These are phyloP conservation scores for Pteruthius melanotis DNA, from an alignment of 2,113 vertebrate species.

Conservation along the genomic window DNA sequence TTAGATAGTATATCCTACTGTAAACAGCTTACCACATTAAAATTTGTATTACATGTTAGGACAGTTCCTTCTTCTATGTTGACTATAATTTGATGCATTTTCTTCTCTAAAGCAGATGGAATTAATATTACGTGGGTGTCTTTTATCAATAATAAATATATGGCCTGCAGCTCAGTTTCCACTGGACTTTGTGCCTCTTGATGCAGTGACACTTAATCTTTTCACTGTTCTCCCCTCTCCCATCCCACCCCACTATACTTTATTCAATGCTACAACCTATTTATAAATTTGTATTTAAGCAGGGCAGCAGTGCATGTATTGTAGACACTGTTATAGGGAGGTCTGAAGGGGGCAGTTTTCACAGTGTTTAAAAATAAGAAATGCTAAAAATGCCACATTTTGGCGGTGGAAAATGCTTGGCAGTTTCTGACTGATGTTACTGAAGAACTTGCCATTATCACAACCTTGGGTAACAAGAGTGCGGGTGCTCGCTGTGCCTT, in stretches of 20 bases:
- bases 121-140: neutral
- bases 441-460: neutral
- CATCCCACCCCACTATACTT: neutral
- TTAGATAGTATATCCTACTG: neutral
- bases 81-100: neutral
- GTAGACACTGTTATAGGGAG: neutral
- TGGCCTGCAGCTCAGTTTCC: neutral
- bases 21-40: neutral
- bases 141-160: neutral
- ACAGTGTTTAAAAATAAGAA: neutral
- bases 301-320: rapidly evolving
- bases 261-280: rapidly evolving
- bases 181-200: neutral
- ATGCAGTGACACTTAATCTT: neutral
- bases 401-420: neutral
- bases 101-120: neutral
- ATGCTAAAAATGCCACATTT: neutral
- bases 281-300: neutral
- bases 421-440: neutral
- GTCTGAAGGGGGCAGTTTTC: neutral
- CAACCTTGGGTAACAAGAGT: neutral
- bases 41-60: neutral
- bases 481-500: rapidly evolving
- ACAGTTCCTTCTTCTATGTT: neutral
- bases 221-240: neutral